Evolutionary conservation across 2,797 vertebrate genomes (phyloP), one percentile per base, ranked within the genome.

Genomic region (Taeniopygia guttata): DNA sequence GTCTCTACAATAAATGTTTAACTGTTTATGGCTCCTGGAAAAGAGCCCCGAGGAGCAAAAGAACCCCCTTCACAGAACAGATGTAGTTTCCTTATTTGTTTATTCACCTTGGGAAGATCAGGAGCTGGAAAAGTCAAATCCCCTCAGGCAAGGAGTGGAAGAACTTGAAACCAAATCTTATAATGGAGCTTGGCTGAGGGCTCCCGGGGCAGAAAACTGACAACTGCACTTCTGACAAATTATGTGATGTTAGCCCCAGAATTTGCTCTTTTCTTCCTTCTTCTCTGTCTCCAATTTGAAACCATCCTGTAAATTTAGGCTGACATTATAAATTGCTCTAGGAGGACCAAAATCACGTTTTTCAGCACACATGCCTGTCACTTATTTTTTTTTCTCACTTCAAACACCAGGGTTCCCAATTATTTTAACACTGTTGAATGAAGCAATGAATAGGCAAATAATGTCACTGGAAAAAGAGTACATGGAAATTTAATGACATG

Each of bases 211-310:
- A 91, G 8, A 66, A 85, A 80, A 72, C 81, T 91, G 91, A 89
- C 91, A 92, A 85, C 59, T 77, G 38, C 78, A 54, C 54, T 91
- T 87, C 63, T 85, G 78, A 95, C 72, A 96, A 96, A 93, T 80
- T 67, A 70, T 5, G 34, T 20, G 75, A 93, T 70, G 68, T 42
- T 40, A 79, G 87, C 56, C 77, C 56, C 25, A 15, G 64, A 94
- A 92, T 92, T 48, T 83, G 63, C 55, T 89, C 74, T 84, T 87
- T 79, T 72, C 76, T 90, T 62, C 60, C 66, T 72, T 84, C 59
- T 78, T 52, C 67, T 67, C 75, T 4, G 2, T 67, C 78, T 93
- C 64, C 68, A 69, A 49, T 77, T 85, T 74, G 52, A 89, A 64
- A 62, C 9, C 22, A 22, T 74, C 68, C 68, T 68, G 45, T 67